Percentiles rank a stretch among this genome's conserved stretches.
phyloP scores from a whole-genome alignment of 2,888 invertebrate species.

The Harpalus rubripes region DNA sequence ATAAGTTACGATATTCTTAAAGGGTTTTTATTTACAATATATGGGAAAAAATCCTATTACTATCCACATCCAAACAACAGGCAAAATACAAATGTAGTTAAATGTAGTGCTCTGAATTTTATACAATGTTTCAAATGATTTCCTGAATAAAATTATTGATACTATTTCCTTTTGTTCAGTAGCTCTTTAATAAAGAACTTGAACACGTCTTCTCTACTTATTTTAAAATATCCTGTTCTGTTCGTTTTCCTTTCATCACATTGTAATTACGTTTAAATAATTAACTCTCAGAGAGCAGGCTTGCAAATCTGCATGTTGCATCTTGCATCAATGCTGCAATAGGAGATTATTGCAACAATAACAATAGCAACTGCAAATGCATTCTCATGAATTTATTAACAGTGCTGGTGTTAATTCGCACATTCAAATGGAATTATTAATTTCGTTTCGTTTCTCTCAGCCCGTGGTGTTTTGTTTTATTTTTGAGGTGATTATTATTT shows the following conservation, averaged over 20 bases:
- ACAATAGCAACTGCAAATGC: conserved; percentile 29
- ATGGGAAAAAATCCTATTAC: too few species aligned
- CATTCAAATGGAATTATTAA: conserved; percentile 35
- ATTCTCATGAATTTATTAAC: conserved; percentile 32
- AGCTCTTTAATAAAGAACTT: too few species aligned
- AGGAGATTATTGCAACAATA: conserved; percentile 36
- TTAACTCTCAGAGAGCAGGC: conserved; percentile 10
- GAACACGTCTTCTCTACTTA: neutral
- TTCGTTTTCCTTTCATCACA: conserved; percentile 20
- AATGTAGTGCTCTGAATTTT: too few species aligned
- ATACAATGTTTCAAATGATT: too few species aligned
- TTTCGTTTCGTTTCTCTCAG: conserved; percentile 15
- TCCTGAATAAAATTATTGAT: too few species aligned
- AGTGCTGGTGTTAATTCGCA: conserved; percentile 32
- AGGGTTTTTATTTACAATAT: too few species aligned
- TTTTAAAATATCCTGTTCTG: neutral
- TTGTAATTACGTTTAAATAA: conserved; percentile 48
- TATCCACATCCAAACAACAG: too few species aligned
- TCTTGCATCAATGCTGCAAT: conserved; percentile 8
- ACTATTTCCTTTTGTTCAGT: too few species aligned
- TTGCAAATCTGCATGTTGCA: conserved; percentile 33
- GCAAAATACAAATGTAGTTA: too few species aligned
- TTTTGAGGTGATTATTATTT: neutral
- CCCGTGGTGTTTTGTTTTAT: neutral
- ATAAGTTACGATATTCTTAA: too few species aligned